phyloP scores from a whole-genome alignment of 2,888 invertebrate species.

The Pristionchus maxplancki region DNA sequence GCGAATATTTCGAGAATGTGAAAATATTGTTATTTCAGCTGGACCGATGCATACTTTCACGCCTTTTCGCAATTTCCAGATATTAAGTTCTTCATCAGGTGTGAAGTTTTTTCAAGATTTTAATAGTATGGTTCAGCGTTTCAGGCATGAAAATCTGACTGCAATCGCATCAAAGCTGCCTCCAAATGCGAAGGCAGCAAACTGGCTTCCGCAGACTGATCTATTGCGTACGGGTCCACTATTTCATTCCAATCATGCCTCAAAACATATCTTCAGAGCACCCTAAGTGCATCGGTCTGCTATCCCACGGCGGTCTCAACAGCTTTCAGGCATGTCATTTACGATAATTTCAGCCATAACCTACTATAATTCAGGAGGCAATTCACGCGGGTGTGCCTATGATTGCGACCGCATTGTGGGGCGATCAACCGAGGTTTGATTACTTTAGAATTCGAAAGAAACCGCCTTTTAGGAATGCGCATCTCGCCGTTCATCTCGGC shows the following conservation, averaged over 20 bases:
- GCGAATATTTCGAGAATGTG: neutral
- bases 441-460: too few relatives aligned
- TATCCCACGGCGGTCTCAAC: constrained; percentile 86
- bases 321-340: constrained; percentile 83
- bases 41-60: constrained; percentile 58
- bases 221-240: constrained; percentile 54
- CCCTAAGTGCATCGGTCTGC: constrained; percentile 84
- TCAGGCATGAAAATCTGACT: constrained; percentile 2
- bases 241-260: neutral
- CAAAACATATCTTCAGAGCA: constrained; percentile 80
- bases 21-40: neutral
- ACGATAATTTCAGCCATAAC: too few relatives aligned
- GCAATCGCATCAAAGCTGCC: constrained; percentile 43
- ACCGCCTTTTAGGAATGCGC: neutral
- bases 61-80: constrained; percentile 60
- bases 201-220: constrained; percentile 71
- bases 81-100: constrained; percentile 64
- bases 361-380: constrained; percentile 61
- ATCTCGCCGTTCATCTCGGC: neutral
- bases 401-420: constrained; percentile 63
- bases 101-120: neutral
- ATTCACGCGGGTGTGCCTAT: constrained; percentile 64
- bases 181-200: constrained; percentile 63
- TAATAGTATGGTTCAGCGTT: too few relatives aligned
- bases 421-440: constrained; percentile 60